Percentiles rank a stretch among this genome's conserved stretches.
phyloP scores from a whole-genome alignment of 1,140 invertebrate species.

The Brachystomella parvula region DNA sequence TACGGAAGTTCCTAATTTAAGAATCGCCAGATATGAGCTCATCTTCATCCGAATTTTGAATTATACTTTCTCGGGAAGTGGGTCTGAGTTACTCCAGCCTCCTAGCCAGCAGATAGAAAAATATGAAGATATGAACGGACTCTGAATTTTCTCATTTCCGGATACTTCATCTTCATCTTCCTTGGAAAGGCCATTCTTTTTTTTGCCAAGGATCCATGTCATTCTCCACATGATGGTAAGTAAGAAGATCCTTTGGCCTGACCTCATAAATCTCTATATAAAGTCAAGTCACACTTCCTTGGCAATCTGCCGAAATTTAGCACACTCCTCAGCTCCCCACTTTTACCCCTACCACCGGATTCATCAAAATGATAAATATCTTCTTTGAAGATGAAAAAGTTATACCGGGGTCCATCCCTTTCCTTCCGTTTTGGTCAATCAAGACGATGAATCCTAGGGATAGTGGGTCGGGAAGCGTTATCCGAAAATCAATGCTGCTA shows the following conservation, averaged over 20 bases:
- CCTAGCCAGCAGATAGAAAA: too few relatives aligned
- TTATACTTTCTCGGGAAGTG: too few relatives aligned
- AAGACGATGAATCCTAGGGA: too few relatives aligned
- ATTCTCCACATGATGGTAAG: background rate
- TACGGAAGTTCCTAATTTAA: too few relatives aligned
- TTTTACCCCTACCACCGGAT: background rate
- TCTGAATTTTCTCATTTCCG: conserved; percentile 2
- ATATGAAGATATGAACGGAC: background rate
- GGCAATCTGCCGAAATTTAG: conserved; percentile 11
- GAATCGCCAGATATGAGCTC: too few relatives aligned
- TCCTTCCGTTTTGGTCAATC: background rate
- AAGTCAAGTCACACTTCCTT: conserved; percentile 9
- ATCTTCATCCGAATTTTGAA: too few relatives aligned
- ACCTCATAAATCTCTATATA: conserved; percentile 13
- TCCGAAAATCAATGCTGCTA: too few relatives aligned
- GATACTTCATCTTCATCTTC: conserved; percentile 2
- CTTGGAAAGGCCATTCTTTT: background rate
- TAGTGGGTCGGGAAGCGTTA: too few relatives aligned
- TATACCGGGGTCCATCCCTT: background rate
- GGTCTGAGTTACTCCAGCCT: too few relatives aligned
- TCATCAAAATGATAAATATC: background rate
- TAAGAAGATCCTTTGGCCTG: background rate
- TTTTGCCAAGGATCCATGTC: background rate
- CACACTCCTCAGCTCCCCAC: background rate
- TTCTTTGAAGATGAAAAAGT: background rate